Conservation (phyloP, 2,797 vertebrate genomes). For the Pangasius krempfi region DNA sequence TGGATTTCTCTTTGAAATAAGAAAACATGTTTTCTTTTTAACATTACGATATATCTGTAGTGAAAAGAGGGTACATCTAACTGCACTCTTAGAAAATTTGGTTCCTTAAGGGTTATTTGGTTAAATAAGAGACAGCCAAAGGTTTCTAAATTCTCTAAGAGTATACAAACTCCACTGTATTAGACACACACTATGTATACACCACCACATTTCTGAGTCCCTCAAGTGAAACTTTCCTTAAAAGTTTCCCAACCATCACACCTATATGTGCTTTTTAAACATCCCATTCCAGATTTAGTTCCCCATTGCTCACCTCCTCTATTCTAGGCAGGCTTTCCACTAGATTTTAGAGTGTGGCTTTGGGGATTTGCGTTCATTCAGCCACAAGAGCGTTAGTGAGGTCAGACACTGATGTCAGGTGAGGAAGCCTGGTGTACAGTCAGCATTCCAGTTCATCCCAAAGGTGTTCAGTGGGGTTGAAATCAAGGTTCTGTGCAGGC, state of each 20-base stretch:
- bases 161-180: not conserved
- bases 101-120: not conserved
- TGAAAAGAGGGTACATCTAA: not conserved
- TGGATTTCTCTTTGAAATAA: slow-evolving; percentile 14
- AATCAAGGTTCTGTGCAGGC: no score
- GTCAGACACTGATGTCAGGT: not conserved
- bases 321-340: not conserved
- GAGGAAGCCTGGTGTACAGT: not conserved
- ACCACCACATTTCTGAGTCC: not conserved
- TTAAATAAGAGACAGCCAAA: not conserved
- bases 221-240: not conserved
- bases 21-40: not conserved
- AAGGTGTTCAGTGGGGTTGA: not conserved
- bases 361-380: not conserved
- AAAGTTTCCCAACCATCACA: not conserved
- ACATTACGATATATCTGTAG: not conserved
- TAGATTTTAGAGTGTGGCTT: not conserved
- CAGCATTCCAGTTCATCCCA: not conserved
- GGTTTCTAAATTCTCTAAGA: not conserved
- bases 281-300: not conserved
- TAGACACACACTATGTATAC: slow-evolving; percentile 3
- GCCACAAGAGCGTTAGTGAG: not conserved
- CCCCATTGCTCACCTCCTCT: no score
- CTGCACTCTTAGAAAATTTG: not conserved
- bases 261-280: not conserved